phyloP scores from a whole-genome alignment of 2,888 invertebrate genomes.

The Aphidoletes aphidimyza region DNA sequence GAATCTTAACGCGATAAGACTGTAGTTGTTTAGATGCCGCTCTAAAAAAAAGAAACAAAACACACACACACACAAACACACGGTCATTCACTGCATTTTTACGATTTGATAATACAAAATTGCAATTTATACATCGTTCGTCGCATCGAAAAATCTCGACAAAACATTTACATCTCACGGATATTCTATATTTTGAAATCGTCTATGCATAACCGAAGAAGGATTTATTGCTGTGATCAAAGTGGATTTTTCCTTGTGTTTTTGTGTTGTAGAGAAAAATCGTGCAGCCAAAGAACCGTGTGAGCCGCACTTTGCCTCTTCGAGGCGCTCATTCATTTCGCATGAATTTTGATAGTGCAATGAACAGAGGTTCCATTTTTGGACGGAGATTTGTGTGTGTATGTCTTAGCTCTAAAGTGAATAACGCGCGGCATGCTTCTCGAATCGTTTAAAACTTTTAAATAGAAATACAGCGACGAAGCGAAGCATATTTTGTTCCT shows the following conservation, averaged over 20 bases:
- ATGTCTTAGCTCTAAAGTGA: too few species aligned
- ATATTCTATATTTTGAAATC: slow-evolving; percentile 8
- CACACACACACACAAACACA: neutral
- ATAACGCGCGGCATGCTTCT: neutral
- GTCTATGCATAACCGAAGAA: neutral
- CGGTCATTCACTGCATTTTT: neutral
- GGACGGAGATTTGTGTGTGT: neutral
- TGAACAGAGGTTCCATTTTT: slow-evolving; percentile 27
- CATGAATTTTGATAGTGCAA: slow-evolving; percentile 31
- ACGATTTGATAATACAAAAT: slow-evolving; percentile 1
- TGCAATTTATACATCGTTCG: slow-evolving; percentile 8
- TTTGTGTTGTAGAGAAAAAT: neutral
- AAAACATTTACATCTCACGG: too few species aligned
- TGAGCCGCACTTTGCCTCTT: too few species aligned
- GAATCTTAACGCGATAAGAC: slow-evolving; percentile 29
- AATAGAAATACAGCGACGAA: too few species aligned
- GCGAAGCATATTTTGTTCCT: neutral
- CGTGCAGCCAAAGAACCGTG: neutral
- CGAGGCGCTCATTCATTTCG: neutral
- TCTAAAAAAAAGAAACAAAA: neutral
- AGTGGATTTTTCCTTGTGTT: slow-evolving; percentile 32
- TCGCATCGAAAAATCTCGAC: neutral
- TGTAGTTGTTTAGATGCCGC: too few species aligned
- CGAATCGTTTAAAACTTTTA: neutral
- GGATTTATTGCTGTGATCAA: slow-evolving; percentile 48